These are phyloP conservation scores for Hyperoplus lanceolatus DNA, from an alignment of 2,797 vertebrate genomes.

Conservation along the genomic window DNA sequence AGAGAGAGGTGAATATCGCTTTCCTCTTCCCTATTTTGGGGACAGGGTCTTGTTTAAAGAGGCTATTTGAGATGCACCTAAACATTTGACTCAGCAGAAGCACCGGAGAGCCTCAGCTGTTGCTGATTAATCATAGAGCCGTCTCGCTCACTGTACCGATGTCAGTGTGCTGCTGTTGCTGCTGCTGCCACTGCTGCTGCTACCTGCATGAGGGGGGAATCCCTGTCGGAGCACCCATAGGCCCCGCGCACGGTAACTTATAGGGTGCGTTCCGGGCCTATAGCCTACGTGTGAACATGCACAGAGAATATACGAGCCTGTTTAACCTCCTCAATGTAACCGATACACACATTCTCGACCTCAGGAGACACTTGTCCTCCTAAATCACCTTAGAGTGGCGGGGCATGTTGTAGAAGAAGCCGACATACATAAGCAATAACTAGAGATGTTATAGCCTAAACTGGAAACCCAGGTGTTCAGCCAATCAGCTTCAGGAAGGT, in stretches of 20 bases:
- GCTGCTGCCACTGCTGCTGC: no score
- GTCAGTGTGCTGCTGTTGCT: conserved; percentile 12
- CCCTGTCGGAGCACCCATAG: conserved; percentile 66
- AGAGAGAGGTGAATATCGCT: conserved; percentile 42
- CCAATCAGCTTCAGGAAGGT: conserved; percentile 46
- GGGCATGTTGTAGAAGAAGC: background rate
- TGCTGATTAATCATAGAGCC: conserved; percentile 86
- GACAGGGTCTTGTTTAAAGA: conserved; percentile 84
- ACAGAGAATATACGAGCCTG: background rate
- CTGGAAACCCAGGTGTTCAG: conserved; percentile 48
- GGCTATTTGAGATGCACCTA: conserved; percentile 91
- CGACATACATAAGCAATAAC: background rate
- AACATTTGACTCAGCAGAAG: conserved; percentile 89
- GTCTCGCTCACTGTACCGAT: conserved; percentile 47
- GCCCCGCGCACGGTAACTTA: conserved; percentile 39
- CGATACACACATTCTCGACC: background rate
- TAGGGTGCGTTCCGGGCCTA: conserved; percentile 3
- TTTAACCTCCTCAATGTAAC: background rate
- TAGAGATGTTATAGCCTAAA: background rate
- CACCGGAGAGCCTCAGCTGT: conserved; percentile 91
- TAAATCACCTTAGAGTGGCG: background rate
- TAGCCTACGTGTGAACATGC: conserved; percentile 5
- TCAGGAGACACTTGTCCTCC: conserved; percentile 9
- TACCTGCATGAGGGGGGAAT: conserved; percentile 70
- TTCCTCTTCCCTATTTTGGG: conserved; percentile 88